Percentiles rank a stretch among this genome's conserved stretches.
These are phyloP conservation scores for Dryococelus australis DNA, from an alignment of 2,888 invertebrate genomes.

Conservation along the genomic window DNA sequence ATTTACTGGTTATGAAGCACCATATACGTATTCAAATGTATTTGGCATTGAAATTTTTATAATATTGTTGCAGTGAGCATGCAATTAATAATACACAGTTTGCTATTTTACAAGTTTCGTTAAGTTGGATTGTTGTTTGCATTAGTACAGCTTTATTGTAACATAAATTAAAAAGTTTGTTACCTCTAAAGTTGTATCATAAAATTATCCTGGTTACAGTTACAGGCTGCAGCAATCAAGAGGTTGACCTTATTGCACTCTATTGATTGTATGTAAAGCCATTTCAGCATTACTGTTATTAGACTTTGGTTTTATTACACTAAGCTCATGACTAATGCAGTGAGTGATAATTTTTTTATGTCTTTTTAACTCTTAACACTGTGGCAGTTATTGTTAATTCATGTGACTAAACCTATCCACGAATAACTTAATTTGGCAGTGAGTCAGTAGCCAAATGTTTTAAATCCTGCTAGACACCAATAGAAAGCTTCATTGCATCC, in stretches of 20 bases:
- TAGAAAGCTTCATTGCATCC: no score
- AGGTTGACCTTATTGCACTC: neutral
- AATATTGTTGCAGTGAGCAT: neutral
- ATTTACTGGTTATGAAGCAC: neutral
- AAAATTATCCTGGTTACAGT: neutral
- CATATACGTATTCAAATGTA: neutral
- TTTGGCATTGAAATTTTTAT: neutral
- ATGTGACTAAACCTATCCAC: no score
- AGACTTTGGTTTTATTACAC: no score
- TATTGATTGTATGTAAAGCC: no score
- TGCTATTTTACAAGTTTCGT: neutral
- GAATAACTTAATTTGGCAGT: no score
- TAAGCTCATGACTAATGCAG: no score
- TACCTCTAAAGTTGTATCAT: neutral
- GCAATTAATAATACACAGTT: neutral
- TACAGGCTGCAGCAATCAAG: neutral
- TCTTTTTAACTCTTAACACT: no score
- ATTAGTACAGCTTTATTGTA: neutral
- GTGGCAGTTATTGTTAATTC: no score
- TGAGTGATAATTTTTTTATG: no score
- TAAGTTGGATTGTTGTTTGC: neutral
- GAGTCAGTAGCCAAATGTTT: no score
- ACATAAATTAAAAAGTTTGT: neutral
- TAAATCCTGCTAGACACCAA: no score
- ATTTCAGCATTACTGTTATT: no score